Conservation (phyloP, 2,888 invertebrate genomes). For the Plagodis dolabraria region DNA sequence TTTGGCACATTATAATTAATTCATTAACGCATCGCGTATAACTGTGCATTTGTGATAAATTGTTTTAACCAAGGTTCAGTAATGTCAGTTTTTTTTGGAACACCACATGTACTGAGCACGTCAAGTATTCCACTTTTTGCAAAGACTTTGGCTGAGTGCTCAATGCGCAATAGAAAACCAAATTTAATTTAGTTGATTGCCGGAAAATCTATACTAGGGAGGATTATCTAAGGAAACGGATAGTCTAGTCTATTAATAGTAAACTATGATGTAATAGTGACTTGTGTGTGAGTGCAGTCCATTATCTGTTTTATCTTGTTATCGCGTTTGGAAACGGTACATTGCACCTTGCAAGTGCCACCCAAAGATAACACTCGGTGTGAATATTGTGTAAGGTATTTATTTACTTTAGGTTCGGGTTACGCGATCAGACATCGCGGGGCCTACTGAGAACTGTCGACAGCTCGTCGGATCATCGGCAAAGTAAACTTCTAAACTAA, state of each 20-base stretch:
- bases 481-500: constrained; percentile 50
- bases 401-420: constrained; percentile 39
- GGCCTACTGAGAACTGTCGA: constrained; percentile 45
- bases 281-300: constrained; percentile 6
- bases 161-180: no score
- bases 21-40: constrained; percentile 28
- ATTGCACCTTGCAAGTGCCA: constrained; percentile 35
- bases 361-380: constrained; percentile 34
- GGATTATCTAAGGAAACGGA: constrained; percentile 1
- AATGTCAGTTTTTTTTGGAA: no score
- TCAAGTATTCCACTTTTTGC: no score
- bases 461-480: constrained; percentile 48
- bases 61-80: constrained; percentile 5
- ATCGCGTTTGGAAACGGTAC: constrained; percentile 34
- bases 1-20: constrained; percentile 35
- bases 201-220: constrained; percentile 7
- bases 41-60: constrained; percentile 26
- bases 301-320: constrained; percentile 31
- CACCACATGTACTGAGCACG: no score
- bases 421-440: constrained; percentile 54
- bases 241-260: constrained; percentile 9
- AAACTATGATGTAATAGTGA: constrained; percentile 16
- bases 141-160: no score
- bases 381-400: constrained; percentile 37
- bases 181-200: not conserved